These are phyloP conservation scores for Pseudocheirus occidentalis DNA, from an alignment of 2,797 vertebrate genomes.

Conservation along the genomic window DNA sequence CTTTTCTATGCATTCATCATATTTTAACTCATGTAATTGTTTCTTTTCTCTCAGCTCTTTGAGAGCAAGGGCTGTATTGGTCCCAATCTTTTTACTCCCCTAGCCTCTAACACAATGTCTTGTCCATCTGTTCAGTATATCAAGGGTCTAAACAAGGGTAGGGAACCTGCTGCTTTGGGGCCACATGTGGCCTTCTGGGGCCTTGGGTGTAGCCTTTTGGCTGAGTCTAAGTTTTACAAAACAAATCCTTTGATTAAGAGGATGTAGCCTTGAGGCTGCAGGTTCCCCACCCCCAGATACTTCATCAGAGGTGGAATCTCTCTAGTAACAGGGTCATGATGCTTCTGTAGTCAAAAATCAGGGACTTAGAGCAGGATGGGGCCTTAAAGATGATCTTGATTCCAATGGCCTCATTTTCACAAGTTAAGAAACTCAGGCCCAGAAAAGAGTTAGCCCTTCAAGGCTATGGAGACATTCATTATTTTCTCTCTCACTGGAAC, in stretches of 20 bases:
- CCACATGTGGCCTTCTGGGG: too few relatives aligned
- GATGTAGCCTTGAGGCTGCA: too few relatives aligned
- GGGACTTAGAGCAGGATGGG: background rate
- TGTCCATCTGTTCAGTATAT: background rate
- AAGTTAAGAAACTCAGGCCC: constrained; percentile 37
- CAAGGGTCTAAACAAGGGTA: background rate
- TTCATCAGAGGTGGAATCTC: background rate
- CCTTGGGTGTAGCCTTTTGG: too few relatives aligned
- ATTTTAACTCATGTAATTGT: background rate
- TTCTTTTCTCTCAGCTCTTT: background rate
- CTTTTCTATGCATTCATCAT: background rate
- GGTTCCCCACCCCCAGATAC: background rate
- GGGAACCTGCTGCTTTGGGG: too few relatives aligned
- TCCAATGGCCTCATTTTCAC: constrained; percentile 18
- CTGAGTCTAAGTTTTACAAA: too few relatives aligned
- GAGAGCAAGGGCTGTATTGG: background rate
- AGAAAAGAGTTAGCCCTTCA: background rate
- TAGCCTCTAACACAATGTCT: background rate
- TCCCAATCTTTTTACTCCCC: background rate
- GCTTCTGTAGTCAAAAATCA: background rate
- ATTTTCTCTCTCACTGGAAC: background rate
- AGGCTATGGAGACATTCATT: background rate
- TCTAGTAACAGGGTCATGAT: background rate
- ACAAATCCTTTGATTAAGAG: too few relatives aligned
- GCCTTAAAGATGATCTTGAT: background rate